A percentile compares a stretch with the other conserved stretches of the same genome.
Conservation (phyloP, 2,797 vertebrate genomes). For the Acipenser oxyrinchus region DNA sequence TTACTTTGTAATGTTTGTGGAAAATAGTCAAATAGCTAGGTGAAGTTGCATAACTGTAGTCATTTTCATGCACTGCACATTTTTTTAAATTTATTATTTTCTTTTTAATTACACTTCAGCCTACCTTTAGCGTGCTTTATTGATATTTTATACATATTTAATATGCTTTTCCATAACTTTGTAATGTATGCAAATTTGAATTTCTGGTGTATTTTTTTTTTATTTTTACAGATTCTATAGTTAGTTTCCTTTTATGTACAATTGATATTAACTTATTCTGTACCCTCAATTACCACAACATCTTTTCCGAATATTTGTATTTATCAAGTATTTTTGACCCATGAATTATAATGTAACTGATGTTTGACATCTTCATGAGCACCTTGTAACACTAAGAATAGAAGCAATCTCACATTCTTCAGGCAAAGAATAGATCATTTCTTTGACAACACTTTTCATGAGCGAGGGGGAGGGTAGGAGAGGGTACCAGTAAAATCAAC, state of each 20-base stretch:
- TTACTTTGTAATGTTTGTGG: too few species aligned
- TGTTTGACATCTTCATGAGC: neutral
- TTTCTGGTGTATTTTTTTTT: neutral
- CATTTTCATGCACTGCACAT: too few species aligned
- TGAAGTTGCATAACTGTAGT: too few species aligned
- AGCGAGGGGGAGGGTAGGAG: too few species aligned
- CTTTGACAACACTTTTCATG: too few species aligned
- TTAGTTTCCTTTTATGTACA: neutral
- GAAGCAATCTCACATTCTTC: neutral
- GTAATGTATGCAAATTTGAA: neutral
- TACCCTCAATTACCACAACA: neutral
- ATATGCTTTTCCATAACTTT: neutral
- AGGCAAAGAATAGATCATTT: too few species aligned
- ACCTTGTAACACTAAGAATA: neutral
- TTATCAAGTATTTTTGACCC: slow-evolving; percentile 1
- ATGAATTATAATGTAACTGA: neutral
- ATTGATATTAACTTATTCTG: neutral
- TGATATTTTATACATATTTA: neutral
- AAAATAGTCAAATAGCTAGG: too few species aligned
- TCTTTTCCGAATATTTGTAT: neutral
- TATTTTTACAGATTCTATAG: neutral
- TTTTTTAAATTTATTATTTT: too few species aligned
- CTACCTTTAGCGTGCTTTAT: neutral
- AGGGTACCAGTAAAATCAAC: too few species aligned
- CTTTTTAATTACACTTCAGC: neutral